These are phyloP conservation scores for Erannis defoliaria DNA, from an alignment of 2,888 invertebrate genomes.

Conservation along the genomic window DNA sequence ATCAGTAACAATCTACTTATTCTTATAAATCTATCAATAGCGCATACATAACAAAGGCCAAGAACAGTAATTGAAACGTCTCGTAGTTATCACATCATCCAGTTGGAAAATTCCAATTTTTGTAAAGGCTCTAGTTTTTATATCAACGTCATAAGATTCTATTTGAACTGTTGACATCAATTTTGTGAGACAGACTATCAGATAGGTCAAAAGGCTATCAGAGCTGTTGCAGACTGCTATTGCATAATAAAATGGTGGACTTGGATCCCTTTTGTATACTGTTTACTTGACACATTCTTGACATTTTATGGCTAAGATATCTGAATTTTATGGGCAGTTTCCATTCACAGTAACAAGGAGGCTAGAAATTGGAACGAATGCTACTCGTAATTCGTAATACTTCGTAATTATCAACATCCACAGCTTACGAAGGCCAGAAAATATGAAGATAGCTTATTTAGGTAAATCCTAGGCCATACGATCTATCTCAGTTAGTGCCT, in stretches of 20 bases:
- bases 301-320: neutral
- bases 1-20: neutral
- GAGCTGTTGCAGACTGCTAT: conserved; percentile 32
- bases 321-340: too few relatives aligned
- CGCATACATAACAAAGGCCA: conserved; percentile 12
- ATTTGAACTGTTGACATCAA: conserved; percentile 13
- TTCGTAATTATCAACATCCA: too few relatives aligned
- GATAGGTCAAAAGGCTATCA: conserved; percentile 39
- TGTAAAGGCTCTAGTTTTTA: conserved; percentile 26
- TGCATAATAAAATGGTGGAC: conserved; percentile 44
- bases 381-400: too few relatives aligned
- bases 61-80: conserved; percentile 31
- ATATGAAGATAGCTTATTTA: too few relatives aligned
- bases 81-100: conserved; percentile 30
- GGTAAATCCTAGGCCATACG: too few relatives aligned
- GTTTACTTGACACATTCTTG: conserved; percentile 4
- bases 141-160: conserved; percentile 32
- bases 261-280: conserved; percentile 14
- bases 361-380: too few relatives aligned
- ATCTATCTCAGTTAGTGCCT: too few relatives aligned
- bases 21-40: conserved; percentile 6
- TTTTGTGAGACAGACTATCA: conserved; percentile 36
- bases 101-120: conserved; percentile 42
- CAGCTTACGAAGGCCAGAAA: too few relatives aligned
- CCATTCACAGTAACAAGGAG: too few relatives aligned